Base-by-base conservation (phyloP, 64 coral and sea anemone species). In the Pocillopora verrucosa region DNA sequence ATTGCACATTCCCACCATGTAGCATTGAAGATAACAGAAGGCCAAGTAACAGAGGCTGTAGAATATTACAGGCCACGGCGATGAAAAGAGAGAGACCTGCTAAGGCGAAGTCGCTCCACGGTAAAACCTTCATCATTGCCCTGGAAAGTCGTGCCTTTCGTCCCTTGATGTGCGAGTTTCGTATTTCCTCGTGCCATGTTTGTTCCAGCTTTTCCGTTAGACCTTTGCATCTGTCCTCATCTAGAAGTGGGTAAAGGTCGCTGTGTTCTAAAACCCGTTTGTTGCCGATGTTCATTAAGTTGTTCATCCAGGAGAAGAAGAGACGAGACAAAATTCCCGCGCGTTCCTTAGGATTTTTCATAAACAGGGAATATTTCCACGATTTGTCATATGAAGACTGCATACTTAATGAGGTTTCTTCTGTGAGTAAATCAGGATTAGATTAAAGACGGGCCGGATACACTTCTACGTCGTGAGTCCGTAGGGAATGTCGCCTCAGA, bases 341-440 rank as follows among this genome's bases (percentile, higher is more conserved):
- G 19, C 92, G 85, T 84, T 96, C 95, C 38, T 96, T 96, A 3
- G 95, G 95, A 63, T 96, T 96, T 36, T 91, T 93, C 72, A 96
- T 90, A 41, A 96, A 96, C 30, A 96, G 82, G 3, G 91, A 93
- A 87, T 96, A 96, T 73, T 93, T 92, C 95, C 95, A 96, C 79
- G 83, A 20, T 77, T 87, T 92, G 1, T 92, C 90, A 57, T 79
- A 79, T 24, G 60, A 38, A 34, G 80, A 35, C 37, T 84, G 82
- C 82, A 84, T 84, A 22, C 26, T 30, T 2, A 45, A 0, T 41
- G 25, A 16, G 13, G 45, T 4, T 9, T 83, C 11, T 34, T 61
- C 80, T 65, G 37, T 41, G 64, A 65, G 20, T 65, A 16, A 16
- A 4, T 62, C 7, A 26, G 19, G 34, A 80, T 13, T 20, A 56